These are phyloP conservation scores for Pelagia noctiluca DNA, from an alignment of 30 jellyfish, hydroid and myxozoan species.

Conservation along the genomic window DNA sequence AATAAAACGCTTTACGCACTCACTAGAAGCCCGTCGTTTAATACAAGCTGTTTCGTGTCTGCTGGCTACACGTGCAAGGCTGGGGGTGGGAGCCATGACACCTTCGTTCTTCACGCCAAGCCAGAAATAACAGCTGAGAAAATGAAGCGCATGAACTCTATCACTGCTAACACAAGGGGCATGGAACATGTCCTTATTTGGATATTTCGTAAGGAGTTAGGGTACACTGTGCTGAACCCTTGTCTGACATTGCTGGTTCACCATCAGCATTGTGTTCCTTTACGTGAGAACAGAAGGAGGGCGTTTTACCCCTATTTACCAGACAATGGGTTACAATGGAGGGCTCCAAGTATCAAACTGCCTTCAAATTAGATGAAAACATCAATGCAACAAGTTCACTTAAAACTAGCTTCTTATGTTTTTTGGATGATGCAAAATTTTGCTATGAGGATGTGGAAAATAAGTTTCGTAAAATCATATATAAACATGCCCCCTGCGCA, in stretches of 20 bases:
- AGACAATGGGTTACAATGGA: too few species aligned
- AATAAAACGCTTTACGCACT: too few species aligned
- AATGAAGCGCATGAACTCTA: slow-evolving; percentile 15
- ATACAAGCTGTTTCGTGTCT: neutral
- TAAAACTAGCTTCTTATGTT: too few species aligned
- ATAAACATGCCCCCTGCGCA: too few species aligned
- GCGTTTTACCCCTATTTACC: neutral
- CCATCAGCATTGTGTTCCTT: slow-evolving; percentile 80
- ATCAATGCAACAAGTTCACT: too few species aligned
- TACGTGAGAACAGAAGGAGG: slow-evolving; percentile 39
- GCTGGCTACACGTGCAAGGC: neutral
- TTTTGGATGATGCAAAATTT: too few species aligned
- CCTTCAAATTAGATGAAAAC: too few species aligned
- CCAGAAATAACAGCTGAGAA: neutral
- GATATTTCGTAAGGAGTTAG: slow-evolving; percentile 40
- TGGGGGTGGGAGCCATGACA: slow-evolving; percentile 73
- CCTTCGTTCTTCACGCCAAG: slow-evolving; percentile 56
- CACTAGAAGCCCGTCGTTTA: neutral
- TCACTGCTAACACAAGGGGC: slow-evolving; percentile 53
- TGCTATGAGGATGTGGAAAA: too few species aligned
- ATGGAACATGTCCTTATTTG: slow-evolving; percentile 68
- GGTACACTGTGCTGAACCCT: slow-evolving; percentile 70
- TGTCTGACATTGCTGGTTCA: slow-evolving; percentile 61
- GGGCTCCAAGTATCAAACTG: too few species aligned
- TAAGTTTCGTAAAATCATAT: too few species aligned